Evolutionary conservation across 2,888 invertebrate species (phyloP).

Genomic region (Xiphydria camelus): DNA sequence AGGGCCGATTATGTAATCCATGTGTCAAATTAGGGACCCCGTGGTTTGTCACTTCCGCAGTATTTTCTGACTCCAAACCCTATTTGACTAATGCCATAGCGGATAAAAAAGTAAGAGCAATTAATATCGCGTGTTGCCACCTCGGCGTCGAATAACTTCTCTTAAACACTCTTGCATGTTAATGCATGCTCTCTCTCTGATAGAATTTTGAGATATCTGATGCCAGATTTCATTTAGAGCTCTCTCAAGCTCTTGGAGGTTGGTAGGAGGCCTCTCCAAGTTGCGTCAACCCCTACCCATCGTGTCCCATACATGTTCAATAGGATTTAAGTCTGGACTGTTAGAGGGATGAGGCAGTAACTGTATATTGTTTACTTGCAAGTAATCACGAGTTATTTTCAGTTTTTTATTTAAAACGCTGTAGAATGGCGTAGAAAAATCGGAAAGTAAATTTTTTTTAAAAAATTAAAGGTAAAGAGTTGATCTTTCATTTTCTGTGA

Average conservation of each 20-base stretch:
- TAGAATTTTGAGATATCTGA: conserved; percentile 4
- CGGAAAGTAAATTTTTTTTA: too few relatives aligned
- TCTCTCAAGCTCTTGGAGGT: conserved; percentile 3
- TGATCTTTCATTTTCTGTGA: too few relatives aligned
- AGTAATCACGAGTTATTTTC: conserved; percentile 11
- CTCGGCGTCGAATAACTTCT: conserved; percentile 7
- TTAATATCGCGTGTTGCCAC: conserved; percentile 13
- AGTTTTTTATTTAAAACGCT: too few relatives aligned
- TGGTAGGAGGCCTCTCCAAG: conserved; percentile 12
- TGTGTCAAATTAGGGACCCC: too few relatives aligned
- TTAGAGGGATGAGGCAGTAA: conserved; percentile 15
- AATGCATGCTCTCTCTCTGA: conserved; percentile 18
- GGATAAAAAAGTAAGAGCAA: too few relatives aligned
- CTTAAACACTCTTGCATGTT: conserved; percentile 9
- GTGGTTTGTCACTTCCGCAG: too few relatives aligned
- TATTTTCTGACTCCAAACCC: too few relatives aligned
- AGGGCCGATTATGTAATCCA: too few relatives aligned
- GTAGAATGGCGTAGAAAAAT: too few relatives aligned
- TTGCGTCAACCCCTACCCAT: conserved; percentile 13
- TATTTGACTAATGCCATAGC: too few relatives aligned
- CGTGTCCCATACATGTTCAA: conserved; percentile 22
- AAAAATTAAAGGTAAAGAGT: too few relatives aligned
- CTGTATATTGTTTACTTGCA: conserved; percentile 6
- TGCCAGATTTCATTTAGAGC: not conserved
- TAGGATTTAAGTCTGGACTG: conserved; percentile 19